phyloP scores from a whole-genome alignment of 2,888 invertebrate genomes.

The Brachyopa scutellaris region DNA sequence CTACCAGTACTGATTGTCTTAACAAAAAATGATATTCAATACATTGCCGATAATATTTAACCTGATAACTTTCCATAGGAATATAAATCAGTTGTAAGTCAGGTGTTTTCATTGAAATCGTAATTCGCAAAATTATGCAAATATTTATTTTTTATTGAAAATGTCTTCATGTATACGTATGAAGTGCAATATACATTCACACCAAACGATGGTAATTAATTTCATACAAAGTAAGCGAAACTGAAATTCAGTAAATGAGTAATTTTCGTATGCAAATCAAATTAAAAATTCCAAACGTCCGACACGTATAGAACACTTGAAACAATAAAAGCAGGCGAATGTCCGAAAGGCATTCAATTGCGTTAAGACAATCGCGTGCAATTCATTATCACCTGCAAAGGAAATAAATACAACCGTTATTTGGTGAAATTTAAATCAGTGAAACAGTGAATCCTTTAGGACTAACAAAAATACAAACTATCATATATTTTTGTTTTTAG shows the following conservation, averaged over 20 bases:
- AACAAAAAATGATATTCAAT: too few species aligned
- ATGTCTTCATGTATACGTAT: too few species aligned
- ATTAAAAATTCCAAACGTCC: conserved; percentile 43
- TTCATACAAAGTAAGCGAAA: not conserved
- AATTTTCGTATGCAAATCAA: not conserved
- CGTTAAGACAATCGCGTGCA: conserved; percentile 1
- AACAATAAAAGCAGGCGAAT: conserved; percentile 49
- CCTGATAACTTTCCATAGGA: too few species aligned
- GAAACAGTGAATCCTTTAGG: not conserved
- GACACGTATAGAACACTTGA: not conserved
- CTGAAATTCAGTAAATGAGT: not conserved
- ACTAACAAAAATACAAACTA: not conserved
- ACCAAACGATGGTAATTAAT: too few species aligned
- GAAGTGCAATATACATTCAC: too few species aligned
- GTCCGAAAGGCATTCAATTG: conserved; percentile 34
- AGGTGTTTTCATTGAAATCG: too few species aligned
- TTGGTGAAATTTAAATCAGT: not conserved
- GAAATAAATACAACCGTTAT: not conserved
- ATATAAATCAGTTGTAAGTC: too few species aligned
- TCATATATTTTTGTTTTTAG: not conserved
- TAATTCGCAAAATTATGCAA: too few species aligned
- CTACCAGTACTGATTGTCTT: too few species aligned
- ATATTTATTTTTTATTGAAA: too few species aligned
- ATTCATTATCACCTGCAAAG: not conserved
- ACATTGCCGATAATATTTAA: too few species aligned